phyloP scores from a whole-genome alignment of 1,140 invertebrate species.

The Samia ricini region DNA sequence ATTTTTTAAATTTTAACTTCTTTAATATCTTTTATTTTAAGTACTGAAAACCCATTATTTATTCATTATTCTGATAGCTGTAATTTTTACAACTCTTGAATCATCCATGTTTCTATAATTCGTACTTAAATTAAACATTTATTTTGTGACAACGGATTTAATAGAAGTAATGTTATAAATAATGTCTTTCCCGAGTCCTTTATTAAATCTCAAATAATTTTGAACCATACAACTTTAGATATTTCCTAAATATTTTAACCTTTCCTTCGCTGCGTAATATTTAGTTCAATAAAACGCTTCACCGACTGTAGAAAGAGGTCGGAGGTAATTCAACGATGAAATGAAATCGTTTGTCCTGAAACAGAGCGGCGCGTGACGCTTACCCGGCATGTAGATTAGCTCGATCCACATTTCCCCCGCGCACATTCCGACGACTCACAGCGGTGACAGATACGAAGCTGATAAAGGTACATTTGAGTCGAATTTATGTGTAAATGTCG shows the following conservation, averaged over 20 bases:
- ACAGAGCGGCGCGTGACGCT: slow-evolving; percentile 27
- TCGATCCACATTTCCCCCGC: slow-evolving; percentile 14
- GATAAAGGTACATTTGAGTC: slow-evolving; percentile 16
- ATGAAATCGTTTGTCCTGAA: slow-evolving; percentile 36
- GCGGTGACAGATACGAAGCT: slow-evolving; percentile 12
- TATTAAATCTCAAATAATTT: too few relatives aligned
- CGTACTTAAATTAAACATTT: too few relatives aligned
- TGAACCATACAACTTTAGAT: too few relatives aligned
- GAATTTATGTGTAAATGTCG: neutral
- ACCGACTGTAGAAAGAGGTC: neutral
- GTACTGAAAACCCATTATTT: too few relatives aligned
- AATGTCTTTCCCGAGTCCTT: too few relatives aligned
- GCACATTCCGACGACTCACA: slow-evolving; percentile 9
- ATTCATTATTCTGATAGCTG: too few relatives aligned
- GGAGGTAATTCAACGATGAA: slow-evolving; percentile 8
- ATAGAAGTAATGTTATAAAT: too few relatives aligned
- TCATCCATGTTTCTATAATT: too few relatives aligned
- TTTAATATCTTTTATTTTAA: too few relatives aligned
- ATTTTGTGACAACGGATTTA: too few relatives aligned
- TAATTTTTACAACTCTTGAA: too few relatives aligned
- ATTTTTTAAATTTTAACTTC: too few relatives aligned
- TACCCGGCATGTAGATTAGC: slow-evolving; percentile 29
- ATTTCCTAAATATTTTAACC: neutral
- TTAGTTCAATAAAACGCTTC: neutral
- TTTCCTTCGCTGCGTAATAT: neutral